phyloP scores from a whole-genome alignment of 2,888 invertebrate species.

The Notocelia uddmanniana region DNA sequence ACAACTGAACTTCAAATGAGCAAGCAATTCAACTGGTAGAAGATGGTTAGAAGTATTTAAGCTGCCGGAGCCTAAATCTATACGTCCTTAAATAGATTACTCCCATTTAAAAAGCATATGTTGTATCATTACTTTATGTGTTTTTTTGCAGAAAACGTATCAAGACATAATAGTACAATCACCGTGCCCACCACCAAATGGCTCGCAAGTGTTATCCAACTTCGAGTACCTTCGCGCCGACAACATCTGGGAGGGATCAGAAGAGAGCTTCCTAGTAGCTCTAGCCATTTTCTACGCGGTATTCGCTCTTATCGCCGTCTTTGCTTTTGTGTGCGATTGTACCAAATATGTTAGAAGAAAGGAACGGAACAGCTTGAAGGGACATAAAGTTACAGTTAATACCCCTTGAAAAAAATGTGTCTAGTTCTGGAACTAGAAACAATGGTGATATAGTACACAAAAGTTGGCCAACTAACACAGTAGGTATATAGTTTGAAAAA shows the following conservation, averaged over 20 bases:
- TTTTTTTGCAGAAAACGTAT: constrained; percentile 89
- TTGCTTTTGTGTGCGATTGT: constrained; percentile 87
- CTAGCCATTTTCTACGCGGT: constrained; percentile 87
- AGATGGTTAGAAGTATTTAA: too few species aligned
- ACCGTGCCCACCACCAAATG: constrained; percentile 92
- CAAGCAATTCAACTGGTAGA: too few species aligned
- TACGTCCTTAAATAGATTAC: not conserved
- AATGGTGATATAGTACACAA: not conserved
- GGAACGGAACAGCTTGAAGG: constrained; percentile 78
- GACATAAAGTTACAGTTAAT: constrained; percentile 86
- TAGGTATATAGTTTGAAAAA: too few species aligned
- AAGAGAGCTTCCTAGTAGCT: constrained; percentile 86
- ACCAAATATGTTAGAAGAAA: constrained; percentile 83
- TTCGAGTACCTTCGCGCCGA: constrained; percentile 72
- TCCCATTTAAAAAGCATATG: not conserved
- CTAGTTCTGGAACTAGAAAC: not conserved
- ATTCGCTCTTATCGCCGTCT: constrained; percentile 86
- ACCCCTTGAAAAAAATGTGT: constrained; percentile 77
- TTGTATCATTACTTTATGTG: not conserved
- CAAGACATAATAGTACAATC: constrained; percentile 95
- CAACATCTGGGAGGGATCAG: constrained; percentile 80
- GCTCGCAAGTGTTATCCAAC: constrained; percentile 88
- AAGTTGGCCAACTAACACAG: not conserved
- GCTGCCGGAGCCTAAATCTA: not conserved
- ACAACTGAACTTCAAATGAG: too few species aligned